These are phyloP conservation scores for Zaprionus vittiger DNA, from an alignment of 1,140 invertebrate species.

Conservation along the genomic window DNA sequence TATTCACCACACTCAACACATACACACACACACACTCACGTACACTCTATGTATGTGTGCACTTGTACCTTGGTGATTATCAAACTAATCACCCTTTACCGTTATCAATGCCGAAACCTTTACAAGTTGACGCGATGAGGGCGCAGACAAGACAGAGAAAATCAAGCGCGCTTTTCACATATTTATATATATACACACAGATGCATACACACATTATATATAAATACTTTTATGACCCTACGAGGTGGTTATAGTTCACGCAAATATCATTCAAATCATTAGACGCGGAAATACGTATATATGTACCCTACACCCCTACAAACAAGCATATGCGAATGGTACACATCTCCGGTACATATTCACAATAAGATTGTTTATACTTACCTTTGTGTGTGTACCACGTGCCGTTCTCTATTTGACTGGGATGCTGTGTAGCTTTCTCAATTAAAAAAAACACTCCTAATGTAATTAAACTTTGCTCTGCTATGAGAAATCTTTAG, in stretches of 20 bases:
- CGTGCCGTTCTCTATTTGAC: not conserved
- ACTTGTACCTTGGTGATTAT: slow-evolving; percentile 17
- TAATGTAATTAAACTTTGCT: not conserved
- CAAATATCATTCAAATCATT: slow-evolving; percentile 23
- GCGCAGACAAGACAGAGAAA: slow-evolving; percentile 27
- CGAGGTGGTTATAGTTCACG: slow-evolving; percentile 39
- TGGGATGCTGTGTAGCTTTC: not conserved
- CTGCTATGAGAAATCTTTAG: not conserved
- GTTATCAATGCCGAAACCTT: slow-evolving; percentile 24
- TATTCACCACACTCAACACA: not conserved
- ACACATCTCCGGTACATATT: not conserved
- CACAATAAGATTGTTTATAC: not conserved
- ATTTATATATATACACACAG: slow-evolving; percentile 17
- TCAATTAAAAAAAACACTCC: not conserved
- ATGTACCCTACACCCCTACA: not conserved
- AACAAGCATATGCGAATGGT: not conserved
- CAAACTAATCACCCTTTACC: slow-evolving; percentile 46
- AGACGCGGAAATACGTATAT: slow-evolving; percentile 9
- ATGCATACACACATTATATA: not conserved
- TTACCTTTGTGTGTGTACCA: not conserved
- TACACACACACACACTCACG: not conserved
- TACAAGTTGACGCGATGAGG: not conserved
- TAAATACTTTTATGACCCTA: slow-evolving; percentile 20
- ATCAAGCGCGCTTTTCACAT: slow-evolving; percentile 10
- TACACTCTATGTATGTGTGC: no score